Percentiles rank a stretch among this genome's conserved stretches.
Conservation (phyloP, 2,888 invertebrate species). For the Yponomeuta plumbellus region DNA sequence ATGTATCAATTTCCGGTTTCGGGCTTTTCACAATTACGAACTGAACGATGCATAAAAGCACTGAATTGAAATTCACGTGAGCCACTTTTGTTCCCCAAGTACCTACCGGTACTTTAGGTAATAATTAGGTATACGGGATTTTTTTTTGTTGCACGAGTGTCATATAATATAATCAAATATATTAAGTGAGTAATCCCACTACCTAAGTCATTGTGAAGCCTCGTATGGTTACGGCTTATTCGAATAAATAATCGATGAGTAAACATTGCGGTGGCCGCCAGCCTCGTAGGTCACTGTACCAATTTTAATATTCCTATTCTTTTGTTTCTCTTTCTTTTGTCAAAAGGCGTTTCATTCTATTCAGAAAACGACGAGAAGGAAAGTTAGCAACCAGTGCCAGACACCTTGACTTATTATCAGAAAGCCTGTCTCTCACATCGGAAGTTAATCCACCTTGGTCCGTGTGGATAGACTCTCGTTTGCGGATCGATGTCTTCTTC, state of each 20-base stretch:
- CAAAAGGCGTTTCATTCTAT: slow-evolving; percentile 21
- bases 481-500: not conserved
- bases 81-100: not conserved
- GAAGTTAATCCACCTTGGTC: not conserved
- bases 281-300: slow-evolving; percentile 38
- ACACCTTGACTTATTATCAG: slow-evolving; percentile 1
- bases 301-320: slow-evolving; percentile 38
- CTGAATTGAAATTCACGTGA: not conserved
- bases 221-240: not conserved
- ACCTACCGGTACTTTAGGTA: not conserved
- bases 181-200: not conserved
- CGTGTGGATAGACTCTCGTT: not conserved
- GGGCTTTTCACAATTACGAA: slow-evolving; percentile 27
- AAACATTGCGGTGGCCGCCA: slow-evolving; percentile 26
- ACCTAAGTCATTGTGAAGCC: not conserved
- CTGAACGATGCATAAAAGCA: slow-evolving; percentile 8
- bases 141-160: not conserved
- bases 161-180: not conserved
- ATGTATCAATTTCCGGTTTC: slow-evolving; percentile 53
- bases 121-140: not conserved
- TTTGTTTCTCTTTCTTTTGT: slow-evolving; percentile 34
- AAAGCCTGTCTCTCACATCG: not conserved
- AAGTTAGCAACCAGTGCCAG: slow-evolving; percentile 10
- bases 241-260: slow-evolving; percentile 29
- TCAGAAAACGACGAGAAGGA: slow-evolving; percentile 12